Evolutionary conservation across 2,797 vertebrate genomes (phyloP).

Genomic region (Coracias cyanogaster): DNA sequence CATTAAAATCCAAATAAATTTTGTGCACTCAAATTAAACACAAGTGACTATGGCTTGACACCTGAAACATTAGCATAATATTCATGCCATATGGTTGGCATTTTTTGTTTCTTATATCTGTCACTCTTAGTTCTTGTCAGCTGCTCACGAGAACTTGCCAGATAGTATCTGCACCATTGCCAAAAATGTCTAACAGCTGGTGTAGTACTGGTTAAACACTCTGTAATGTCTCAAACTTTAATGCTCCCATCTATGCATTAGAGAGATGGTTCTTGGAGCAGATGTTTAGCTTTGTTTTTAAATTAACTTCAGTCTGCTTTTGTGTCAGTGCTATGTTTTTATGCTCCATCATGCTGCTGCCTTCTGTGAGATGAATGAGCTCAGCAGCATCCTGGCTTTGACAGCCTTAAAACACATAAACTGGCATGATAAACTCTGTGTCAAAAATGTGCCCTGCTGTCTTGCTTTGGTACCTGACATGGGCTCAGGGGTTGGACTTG

Average conservation of each 20-base stretch:
- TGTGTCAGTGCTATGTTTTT: constrained; percentile 6
- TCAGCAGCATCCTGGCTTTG: not conserved
- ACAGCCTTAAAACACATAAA: not conserved
- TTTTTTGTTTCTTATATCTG: constrained; percentile 70
- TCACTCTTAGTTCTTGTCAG: constrained; percentile 72
- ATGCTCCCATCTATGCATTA: not conserved
- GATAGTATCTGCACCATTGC: constrained; percentile 51
- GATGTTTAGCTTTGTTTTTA: constrained; percentile 63
- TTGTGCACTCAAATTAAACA: constrained; percentile 51
- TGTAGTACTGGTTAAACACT: constrained; percentile 46
- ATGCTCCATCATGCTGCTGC: not conserved
- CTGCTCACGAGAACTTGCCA: constrained; percentile 56
- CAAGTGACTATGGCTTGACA: constrained; percentile 38
- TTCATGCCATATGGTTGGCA: constrained; percentile 69
- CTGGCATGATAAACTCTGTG: not conserved
- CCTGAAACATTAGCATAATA: constrained; percentile 67
- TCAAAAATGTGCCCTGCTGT: not conserved
- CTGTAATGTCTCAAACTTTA: constrained; percentile 46
- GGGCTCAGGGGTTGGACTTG: not conserved
- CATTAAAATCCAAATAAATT: constrained; percentile 65
- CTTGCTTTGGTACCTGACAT: not conserved
- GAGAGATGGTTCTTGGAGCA: constrained; percentile 31
- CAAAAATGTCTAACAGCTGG: constrained; percentile 70
- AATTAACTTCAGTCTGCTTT: constrained; percentile 54
- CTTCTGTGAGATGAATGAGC: constrained; percentile 16